Percentiles rank a stretch among this genome's conserved stretches.
phyloP scores from a whole-genome alignment of 2,888 invertebrate species.

The Neoscelio sp. region DNA sequence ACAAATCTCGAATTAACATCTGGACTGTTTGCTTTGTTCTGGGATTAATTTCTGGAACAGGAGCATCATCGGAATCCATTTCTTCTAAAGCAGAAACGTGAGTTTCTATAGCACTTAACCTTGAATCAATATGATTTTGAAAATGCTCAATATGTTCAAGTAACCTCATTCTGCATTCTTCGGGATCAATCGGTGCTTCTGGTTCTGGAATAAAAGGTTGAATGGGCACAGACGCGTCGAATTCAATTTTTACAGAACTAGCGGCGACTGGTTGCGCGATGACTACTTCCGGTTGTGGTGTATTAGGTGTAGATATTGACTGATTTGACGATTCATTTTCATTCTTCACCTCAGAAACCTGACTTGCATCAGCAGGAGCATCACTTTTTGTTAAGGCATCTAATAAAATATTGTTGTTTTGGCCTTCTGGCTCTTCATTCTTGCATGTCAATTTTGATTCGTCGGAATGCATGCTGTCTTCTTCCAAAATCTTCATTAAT shows the following conservation, averaged over 20 bases:
- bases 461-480: conserved; percentile 77
- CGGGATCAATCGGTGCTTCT: conserved; percentile 92
- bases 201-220: conserved; percentile 88
- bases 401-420: conserved; percentile 74
- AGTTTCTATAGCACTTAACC: conserved; percentile 89
- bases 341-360: conserved; percentile 47
- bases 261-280: conserved; percentile 8
- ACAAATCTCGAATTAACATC: conserved; percentile 89
- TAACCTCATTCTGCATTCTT: conserved; percentile 90
- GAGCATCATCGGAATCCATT: conserved; percentile 86
- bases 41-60: conserved; percentile 85
- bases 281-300: conserved; percentile 41
- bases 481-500: conserved; percentile 82
- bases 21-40: conserved; percentile 89
- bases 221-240: conserved; percentile 65
- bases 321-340: conserved; percentile 65
- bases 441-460: conserved; percentile 74
- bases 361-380: conserved; percentile 17
- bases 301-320: conserved; percentile 53
- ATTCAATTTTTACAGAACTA: conserved; percentile 45
- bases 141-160: conserved; percentile 91
- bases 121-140: conserved; percentile 88
- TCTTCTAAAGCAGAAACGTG: conserved; percentile 88
- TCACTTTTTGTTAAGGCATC: conserved; percentile 75
- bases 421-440: conserved; percentile 69